Evolutionary conservation across 2,797 vertebrate species (phyloP).

Genomic region (Iguana delicatissima): DNA sequence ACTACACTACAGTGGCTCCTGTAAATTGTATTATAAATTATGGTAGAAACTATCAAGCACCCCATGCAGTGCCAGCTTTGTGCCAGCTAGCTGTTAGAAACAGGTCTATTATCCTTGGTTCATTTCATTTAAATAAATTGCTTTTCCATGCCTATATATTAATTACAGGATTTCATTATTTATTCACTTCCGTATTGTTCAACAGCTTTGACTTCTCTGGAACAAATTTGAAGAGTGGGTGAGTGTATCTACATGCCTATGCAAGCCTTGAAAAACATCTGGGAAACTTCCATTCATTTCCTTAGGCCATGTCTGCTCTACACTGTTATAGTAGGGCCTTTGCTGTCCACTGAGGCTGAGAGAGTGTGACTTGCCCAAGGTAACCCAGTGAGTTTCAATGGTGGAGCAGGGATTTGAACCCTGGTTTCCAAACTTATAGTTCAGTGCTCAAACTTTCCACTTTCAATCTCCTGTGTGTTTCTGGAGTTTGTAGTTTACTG

Average conservation of each 20-base stretch:
- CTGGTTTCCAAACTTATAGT: too few species aligned
- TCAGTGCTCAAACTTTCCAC: too few species aligned
- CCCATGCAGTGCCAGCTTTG: slow-evolving; percentile 76
- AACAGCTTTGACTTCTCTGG: slow-evolving; percentile 53
- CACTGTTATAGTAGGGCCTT: too few species aligned
- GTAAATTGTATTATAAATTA: slow-evolving; percentile 61
- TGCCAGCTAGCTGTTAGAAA: slow-evolving; percentile 59
- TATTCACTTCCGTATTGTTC: slow-evolving; percentile 77
- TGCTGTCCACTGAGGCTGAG: too few species aligned
- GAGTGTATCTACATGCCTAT: rapidly evolving
- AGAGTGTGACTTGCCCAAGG: too few species aligned
- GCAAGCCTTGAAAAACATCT: rapidly evolving
- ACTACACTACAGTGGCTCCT: too few species aligned
- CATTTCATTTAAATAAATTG: slow-evolving; percentile 78
- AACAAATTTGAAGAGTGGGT: background rate
- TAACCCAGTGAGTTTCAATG: too few species aligned
- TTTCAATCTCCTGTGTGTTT: too few species aligned
- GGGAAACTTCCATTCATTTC: background rate
- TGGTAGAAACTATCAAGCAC: slow-evolving; percentile 77
- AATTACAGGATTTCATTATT: slow-evolving; percentile 77
- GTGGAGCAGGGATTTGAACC: too few species aligned
- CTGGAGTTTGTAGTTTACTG: too few species aligned
- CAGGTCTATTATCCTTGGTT: slow-evolving; percentile 83
- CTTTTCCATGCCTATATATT: slow-evolving; percentile 74
- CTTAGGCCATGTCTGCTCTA: too few species aligned